A percentile compares a stretch with the other conserved stretches of the same genome.
These are phyloP conservation scores for Encarsia formosa DNA, from an alignment of 2,888 invertebrate genomes.

Conservation along the genomic window DNA sequence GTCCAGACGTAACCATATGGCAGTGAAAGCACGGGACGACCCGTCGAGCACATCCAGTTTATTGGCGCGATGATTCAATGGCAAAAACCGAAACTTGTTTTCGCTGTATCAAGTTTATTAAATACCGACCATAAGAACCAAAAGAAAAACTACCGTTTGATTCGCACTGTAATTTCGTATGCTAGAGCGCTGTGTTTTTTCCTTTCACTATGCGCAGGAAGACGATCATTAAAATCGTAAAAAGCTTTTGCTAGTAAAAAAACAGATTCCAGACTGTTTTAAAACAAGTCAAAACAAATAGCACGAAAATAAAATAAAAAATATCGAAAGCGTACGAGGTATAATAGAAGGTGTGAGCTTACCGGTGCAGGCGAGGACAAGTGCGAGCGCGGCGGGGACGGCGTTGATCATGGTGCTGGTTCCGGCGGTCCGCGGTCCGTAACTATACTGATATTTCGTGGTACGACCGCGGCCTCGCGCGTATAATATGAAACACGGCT, in stretches of 20 bases:
- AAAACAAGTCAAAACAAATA: too few species aligned
- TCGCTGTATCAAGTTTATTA: too few species aligned
- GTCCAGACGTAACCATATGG: conserved; percentile 19
- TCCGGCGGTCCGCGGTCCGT: conserved; percentile 29
- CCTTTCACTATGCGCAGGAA: too few species aligned
- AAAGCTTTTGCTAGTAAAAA: too few species aligned
- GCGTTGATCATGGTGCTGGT: conserved; percentile 21
- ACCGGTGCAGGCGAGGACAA: conserved; percentile 12
- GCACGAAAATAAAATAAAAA: too few species aligned
- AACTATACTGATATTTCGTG: conserved; percentile 47
- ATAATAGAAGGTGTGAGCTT: not conserved
- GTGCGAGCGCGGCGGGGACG: not conserved
- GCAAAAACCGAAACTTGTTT: not conserved
- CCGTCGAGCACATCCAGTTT: not conserved
- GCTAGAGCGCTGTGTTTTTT: too few species aligned
- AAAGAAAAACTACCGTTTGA: too few species aligned
- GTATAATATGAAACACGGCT: not conserved
- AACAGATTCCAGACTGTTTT: too few species aligned
- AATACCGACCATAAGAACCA: too few species aligned
- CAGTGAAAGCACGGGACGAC: conserved; percentile 17
- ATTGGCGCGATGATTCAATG: not conserved
- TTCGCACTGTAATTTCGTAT: too few species aligned
- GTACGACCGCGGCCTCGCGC: conserved; percentile 30
- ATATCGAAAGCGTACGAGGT: too few species aligned
- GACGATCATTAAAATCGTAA: too few species aligned